Percentiles rank a stretch among this genome's conserved stretches.
These are phyloP conservation scores for Paramuricea clavata DNA, from an alignment of 92 coral and sea anemone genomes.

Conservation along the genomic window DNA sequence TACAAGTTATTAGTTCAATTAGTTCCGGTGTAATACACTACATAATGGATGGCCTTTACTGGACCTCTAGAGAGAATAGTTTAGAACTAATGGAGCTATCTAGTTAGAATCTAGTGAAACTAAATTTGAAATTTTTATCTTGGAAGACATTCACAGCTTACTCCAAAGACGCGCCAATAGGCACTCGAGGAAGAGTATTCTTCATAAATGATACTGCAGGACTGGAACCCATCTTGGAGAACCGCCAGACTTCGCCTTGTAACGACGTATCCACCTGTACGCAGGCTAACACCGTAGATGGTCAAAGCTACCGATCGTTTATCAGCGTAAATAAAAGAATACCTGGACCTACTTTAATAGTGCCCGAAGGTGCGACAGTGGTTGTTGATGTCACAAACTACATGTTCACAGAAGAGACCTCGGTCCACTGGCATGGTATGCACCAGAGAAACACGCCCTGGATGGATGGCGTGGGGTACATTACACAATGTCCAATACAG, in stretches of 20 bases:
- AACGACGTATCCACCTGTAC: conserved; percentile 51
- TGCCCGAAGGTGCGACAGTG: conserved; percentile 65
- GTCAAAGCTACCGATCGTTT: conserved; percentile 62
- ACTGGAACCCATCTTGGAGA: background rate
- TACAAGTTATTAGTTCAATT: too few relatives aligned
- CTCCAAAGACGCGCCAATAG: conserved; percentile 8
- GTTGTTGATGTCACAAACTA: conserved; percentile 70
- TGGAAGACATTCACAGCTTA: conserved; percentile 40
- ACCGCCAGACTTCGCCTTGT: background rate
- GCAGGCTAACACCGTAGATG: conserved; percentile 61
- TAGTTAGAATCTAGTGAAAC: too few relatives aligned
- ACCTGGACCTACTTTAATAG: conserved; percentile 85
- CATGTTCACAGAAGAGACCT: conserved; percentile 71
- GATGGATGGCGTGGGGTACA: conserved; percentile 83
- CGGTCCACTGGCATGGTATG: conserved; percentile 88
- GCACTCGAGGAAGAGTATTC: conserved; percentile 25
- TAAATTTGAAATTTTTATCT: background rate
- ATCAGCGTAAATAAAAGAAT: conserved; percentile 80
- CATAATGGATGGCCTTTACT: too few relatives aligned
- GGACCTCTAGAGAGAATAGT: too few relatives aligned
- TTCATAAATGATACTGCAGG: background rate
- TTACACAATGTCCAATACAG: conserved; percentile 34
- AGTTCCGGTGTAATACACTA: too few relatives aligned
- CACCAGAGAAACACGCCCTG: conserved; percentile 80
- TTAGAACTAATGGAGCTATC: too few relatives aligned